Base-by-base conservation (phyloP, 1,140 invertebrate species). In the Gryon sp. region DNA sequence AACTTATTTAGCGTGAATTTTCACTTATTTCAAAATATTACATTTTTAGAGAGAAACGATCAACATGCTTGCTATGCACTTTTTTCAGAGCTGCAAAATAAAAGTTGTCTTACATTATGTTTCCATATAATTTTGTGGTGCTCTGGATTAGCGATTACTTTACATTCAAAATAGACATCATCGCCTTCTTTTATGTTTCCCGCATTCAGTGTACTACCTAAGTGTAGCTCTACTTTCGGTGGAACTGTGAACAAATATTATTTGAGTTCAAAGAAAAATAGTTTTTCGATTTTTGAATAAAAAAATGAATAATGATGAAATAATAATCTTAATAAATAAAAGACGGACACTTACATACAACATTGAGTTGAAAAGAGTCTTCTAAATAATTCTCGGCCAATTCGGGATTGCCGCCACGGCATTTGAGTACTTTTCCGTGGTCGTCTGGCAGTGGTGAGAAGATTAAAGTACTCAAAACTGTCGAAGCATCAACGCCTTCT, bases 111-210 rank as follows among this genome's bases (percentile, higher is more conserved):
- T 90, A 96, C 95, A 83, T 97, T 94, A 86, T 96, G 94, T 63
- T 94, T 90, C 96, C 96, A 97, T 26, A 93, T 92, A 41, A 98
- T 93, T 82, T 94, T 94, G 74, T 93, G 92, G 85, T 93, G 94
- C 63, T 92, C 92, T 12, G 96, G 96, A 90, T 97, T 97, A 52
- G 96, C 94, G 80, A 92, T 91, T 65, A 97, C 95, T 89, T 95
- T 94, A 88, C 96, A 97, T 88, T 97, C 95, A 87, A 97, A 97
- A 89, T 97, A 97, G 34, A 97, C 95, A 86, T 97, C 96, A 81
- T 97, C 96, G 22, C 95, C 95, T 89, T 96, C 95, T 40, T 73
- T 88, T 88, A 97, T 97, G 88, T 96, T 94, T 69, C 94, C 92
- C 11, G 95, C 93, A 78, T 95, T 94, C 60, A 97, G 88, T 6